Evolutionary conservation across 2,797 vertebrate species (phyloP), one percentile per base, ranked within the genome.

Genomic region (Bovichtus variegatus): DNA sequence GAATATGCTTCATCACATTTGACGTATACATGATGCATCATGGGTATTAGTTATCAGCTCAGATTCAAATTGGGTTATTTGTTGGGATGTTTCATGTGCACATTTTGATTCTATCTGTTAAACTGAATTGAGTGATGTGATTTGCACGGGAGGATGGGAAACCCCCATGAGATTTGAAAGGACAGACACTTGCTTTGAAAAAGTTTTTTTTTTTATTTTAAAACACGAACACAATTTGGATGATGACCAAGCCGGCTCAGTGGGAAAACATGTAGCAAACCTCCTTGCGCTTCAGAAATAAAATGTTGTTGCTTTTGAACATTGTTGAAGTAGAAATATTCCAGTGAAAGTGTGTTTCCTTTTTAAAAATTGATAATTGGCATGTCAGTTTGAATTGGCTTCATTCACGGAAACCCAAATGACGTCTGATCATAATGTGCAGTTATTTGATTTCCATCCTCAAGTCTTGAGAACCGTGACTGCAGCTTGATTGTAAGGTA

Each of bases 361-460:
- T 40, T 62, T 53, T 47, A 2, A 2, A 59, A 66, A 62, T 64
- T 19, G 23, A 25, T 27, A 67, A 38, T 78, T 43, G 59, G 38
- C 66, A 57, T 9, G 18, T 74, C 27, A 69, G 79, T 71, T 85
- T 85, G 78, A 75, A 76, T 83, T 89, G 89, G 83, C 87, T 74
- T 70, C 64, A 79, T 51, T 31, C 23, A 19, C 57, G 76, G 86
- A 89, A 91, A 89, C 77, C 80, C 57, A 75, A 87, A 86, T 77
- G 75, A 86, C 68, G 80, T 90, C 72, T 69, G 81, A 80, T 87
- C 49, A 54, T 84, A 87, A 88, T 82, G 61, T 72, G 80, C 64
- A 84, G 64, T 82, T 91, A 84, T 89, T 90, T 87, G 54, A 88
- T 89, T 88, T 87, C 79, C 82, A 89, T 66, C 63, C 82, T 79